phyloP scores from a whole-genome alignment of 2,888 invertebrate species.

The Herminia tarsipennalis region DNA sequence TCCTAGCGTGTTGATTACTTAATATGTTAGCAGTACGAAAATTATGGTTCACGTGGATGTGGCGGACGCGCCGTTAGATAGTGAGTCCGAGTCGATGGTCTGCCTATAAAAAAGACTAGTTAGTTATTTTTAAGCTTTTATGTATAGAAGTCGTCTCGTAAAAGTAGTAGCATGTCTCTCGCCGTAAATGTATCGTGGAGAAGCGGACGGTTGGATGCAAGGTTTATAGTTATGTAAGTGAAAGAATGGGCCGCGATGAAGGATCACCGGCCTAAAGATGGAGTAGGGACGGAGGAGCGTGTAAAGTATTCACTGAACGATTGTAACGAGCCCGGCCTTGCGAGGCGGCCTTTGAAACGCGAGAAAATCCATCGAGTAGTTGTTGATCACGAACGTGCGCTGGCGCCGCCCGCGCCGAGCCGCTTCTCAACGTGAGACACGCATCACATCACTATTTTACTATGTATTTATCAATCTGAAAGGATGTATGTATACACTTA shows the following conservation, averaged over 20 bases:
- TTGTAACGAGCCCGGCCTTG: constrained; percentile 60
- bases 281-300: constrained; percentile 23
- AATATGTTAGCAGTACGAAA: constrained; percentile 83
- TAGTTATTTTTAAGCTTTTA: constrained; percentile 80
- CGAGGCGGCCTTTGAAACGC: constrained; percentile 23
- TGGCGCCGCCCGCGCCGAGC: constrained; percentile 33
- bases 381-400: constrained; percentile 31
- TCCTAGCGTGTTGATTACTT: constrained; percentile 79
- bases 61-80: constrained; percentile 55
- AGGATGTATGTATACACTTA: constrained; percentile 72
- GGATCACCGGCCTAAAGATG: constrained; percentile 21
- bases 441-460: constrained; percentile 69
- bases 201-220: constrained; percentile 36
- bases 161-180: constrained; percentile 74
- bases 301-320: constrained; percentile 40
- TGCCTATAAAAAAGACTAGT: constrained; percentile 79
- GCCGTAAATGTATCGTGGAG: constrained; percentile 40
- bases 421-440: constrained; percentile 55
- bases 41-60: constrained; percentile 66
- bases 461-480: constrained; percentile 75
- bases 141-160: constrained; percentile 70
- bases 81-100: constrained; percentile 69
- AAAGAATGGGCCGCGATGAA: constrained; percentile 25
- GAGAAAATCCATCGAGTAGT: constrained; percentile 42
- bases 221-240: constrained; percentile 30